These are phyloP conservation scores for Sciurus niger DNA, from an alignment of 2,113 vertebrate genomes.

Conservation along the genomic window DNA sequence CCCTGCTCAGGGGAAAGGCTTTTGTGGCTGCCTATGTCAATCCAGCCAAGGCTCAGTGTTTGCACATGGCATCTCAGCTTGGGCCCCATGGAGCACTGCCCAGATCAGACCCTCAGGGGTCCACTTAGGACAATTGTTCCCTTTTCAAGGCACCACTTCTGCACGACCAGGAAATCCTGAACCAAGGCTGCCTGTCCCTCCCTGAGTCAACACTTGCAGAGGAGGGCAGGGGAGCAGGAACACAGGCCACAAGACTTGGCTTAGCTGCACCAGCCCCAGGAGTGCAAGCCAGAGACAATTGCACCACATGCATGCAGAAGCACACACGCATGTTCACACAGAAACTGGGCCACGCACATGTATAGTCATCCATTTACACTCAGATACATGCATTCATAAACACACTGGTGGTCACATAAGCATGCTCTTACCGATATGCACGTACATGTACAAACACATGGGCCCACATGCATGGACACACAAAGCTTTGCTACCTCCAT, in stretches of 20 bases:
- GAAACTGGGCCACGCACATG: not conserved
- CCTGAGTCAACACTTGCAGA: constrained; percentile 81
- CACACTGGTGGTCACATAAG: not conserved
- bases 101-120: constrained; percentile 18
- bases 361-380: not conserved
- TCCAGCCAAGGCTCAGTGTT: not conserved
- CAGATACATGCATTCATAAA: not conserved
- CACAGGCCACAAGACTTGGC: not conserved
- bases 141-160: constrained; percentile 77
- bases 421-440: not conserved
- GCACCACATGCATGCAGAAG: not conserved
- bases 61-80: not conserved
- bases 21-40: not conserved
- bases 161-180: constrained; percentile 82
- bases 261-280: not conserved
- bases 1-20: not conserved
- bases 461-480: too few relatives aligned
- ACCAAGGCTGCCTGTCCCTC: constrained; percentile 62
- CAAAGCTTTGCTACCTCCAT: not conserved
- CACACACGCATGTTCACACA: rapidly evolving
- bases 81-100: not conserved
- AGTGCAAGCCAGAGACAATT: not conserved
- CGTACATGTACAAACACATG: not conserved
- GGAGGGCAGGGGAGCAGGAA: constrained; percentile 63
- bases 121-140: constrained; percentile 79